Percentiles rank a stretch among this genome's conserved stretches.
These are phyloP conservation scores for Arrhamphus sclerolepis DNA, from an alignment of 2,797 vertebrate genomes.

Conservation along the genomic window DNA sequence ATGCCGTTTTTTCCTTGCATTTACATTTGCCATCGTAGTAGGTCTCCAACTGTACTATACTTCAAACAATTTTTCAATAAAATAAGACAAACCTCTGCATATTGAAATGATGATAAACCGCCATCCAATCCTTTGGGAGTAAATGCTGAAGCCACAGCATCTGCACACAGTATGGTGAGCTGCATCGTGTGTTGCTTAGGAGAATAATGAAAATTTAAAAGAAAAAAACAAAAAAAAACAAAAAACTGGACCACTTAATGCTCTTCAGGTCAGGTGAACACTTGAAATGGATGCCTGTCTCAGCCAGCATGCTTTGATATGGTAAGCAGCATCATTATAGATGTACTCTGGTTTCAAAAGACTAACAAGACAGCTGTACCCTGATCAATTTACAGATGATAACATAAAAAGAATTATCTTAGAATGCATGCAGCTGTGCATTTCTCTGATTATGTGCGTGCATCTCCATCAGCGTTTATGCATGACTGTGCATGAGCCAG, in stretches of 20 bases:
- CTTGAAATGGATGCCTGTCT: slow-evolving; percentile 75
- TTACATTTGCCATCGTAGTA: slow-evolving; percentile 36
- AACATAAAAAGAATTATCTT: neutral
- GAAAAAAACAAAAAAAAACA: too few species aligned
- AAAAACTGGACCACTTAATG: slow-evolving; percentile 34
- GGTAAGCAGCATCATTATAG: slow-evolving; percentile 67
- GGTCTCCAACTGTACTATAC: neutral
- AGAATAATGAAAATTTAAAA: slow-evolving; percentile 41
- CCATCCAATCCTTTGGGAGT: slow-evolving; percentile 17
- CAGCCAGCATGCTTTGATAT: slow-evolving; percentile 81
- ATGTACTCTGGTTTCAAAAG: slow-evolving; percentile 50
- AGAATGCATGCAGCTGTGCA: neutral
- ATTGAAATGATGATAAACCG: slow-evolving; percentile 28
- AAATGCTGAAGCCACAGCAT: slow-evolving; percentile 32
- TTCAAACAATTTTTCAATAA: slow-evolving; percentile 28
- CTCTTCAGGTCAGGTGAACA: slow-evolving; percentile 68
- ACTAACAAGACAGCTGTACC: slow-evolving; percentile 24
- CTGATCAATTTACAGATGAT: slow-evolving; percentile 11
- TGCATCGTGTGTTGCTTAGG: slow-evolving; percentile 72
- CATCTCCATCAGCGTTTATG: neutral
- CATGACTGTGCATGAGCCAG: slow-evolving; percentile 9
- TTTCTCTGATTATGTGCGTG: slow-evolving; percentile 4
- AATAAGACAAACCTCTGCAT: slow-evolving; percentile 28
- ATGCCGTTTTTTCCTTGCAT: slow-evolving; percentile 13
- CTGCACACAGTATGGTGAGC: slow-evolving; percentile 41